A percentile compares a stretch with the other conserved stretches of the same genome.
These are phyloP conservation scores for Burhinus bistriatus DNA, from an alignment of 2,113 vertebrate species.

Conservation along the genomic window DNA sequence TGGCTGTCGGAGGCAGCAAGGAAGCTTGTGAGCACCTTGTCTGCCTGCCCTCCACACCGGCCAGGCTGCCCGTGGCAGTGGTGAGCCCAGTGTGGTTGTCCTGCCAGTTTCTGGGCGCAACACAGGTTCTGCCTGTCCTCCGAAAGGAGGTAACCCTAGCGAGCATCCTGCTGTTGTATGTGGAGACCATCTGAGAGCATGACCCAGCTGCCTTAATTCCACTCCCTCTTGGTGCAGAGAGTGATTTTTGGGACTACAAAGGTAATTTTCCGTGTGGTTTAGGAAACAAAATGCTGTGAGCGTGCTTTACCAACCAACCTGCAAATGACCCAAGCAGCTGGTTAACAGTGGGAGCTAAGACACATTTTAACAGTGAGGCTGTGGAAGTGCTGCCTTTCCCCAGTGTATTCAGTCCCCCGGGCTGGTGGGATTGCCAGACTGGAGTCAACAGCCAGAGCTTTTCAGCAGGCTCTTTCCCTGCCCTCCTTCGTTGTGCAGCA, in stretches of 20 bases:
- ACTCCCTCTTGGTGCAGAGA: background rate
- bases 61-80: rapidly evolving
- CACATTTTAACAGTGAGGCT: background rate
- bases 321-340: background rate
- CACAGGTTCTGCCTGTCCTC: background rate
- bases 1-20: rapidly evolving
- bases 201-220: background rate
- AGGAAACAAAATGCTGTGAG: background rate
- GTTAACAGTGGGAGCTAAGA: background rate
- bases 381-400: background rate
- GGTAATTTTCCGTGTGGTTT: background rate
- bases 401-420: rapidly evolving
- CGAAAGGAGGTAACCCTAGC: rapidly evolving
- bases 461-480: background rate
- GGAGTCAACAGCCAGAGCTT: background rate
- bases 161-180: background rate
- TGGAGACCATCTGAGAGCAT: background rate
- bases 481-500: background rate
- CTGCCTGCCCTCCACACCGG: background rate
- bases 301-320: background rate
- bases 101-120: background rate
- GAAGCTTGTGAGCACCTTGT: background rate
- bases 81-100: background rate
- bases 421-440: background rate
- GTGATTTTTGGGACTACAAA: background rate